phyloP scores from a whole-genome alignment of 1,140 invertebrate genomes.

The Melanaphis sacchari region DNA sequence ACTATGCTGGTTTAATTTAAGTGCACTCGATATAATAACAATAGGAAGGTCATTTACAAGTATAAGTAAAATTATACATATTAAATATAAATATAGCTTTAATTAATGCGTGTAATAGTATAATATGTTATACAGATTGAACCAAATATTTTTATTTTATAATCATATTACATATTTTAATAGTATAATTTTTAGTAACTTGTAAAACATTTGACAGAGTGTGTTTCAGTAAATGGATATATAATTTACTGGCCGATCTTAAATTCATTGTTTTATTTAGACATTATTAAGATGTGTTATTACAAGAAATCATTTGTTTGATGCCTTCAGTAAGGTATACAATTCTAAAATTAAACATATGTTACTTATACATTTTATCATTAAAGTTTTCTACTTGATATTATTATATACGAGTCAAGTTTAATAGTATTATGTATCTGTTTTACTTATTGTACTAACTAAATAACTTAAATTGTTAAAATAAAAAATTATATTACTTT shows the following conservation, averaged over 20 bases:
- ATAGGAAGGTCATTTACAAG: background rate
- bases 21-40: background rate
- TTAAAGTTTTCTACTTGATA: background rate
- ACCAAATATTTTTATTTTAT: background rate
- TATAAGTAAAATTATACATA: background rate
- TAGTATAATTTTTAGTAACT: background rate
- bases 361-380: background rate
- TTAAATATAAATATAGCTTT: background rate
- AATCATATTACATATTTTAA: background rate
- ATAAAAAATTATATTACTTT: conserved; percentile 7
- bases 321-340: background rate
- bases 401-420: background rate
- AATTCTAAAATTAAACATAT: background rate
- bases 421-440: background rate
- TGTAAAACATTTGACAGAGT: too few species aligned
- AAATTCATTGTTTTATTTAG: background rate
- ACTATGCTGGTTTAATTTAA: background rate
- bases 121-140: background rate
- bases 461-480: background rate
- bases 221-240: background rate
- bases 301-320: background rate
- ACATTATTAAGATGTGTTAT: background rate
- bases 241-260: background rate
- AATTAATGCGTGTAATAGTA: background rate
- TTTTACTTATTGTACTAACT: background rate